These are phyloP conservation scores for Pogona vitticeps DNA, from an alignment of 2,113 vertebrate species.

Conservation along the genomic window DNA sequence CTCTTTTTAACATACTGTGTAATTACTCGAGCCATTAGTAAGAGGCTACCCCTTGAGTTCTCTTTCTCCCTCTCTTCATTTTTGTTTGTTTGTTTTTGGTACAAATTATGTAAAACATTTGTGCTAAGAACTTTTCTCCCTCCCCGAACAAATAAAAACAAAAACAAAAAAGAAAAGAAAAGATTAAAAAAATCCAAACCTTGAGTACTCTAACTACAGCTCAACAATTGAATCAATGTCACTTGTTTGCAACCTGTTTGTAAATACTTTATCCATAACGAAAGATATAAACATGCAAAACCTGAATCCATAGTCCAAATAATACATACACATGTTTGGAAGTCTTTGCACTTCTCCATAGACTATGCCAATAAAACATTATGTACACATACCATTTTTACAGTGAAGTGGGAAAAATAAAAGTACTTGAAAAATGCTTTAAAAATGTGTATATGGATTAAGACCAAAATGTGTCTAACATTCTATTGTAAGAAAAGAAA, in stretches of 20 bases:
- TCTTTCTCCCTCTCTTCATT: conserved; percentile 36
- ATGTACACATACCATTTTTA: conserved; percentile 98
- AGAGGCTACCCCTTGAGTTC: conserved; percentile 73
- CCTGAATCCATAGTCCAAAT: conserved; percentile 95
- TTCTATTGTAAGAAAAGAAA: conserved; percentile 82
- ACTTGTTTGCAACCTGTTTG: conserved; percentile 92
- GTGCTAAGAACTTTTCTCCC: conserved; percentile 91
- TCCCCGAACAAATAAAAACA: conserved; percentile 73
- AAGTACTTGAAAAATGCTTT: conserved; percentile 84
- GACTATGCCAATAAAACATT: conserved; percentile 97
- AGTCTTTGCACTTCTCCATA: conserved; percentile 92
- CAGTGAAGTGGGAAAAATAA: conserved; percentile 89
- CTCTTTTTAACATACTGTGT: conserved; percentile 80
- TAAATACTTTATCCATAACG: conserved; percentile 92
- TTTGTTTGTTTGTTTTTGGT: conserved; percentile 85
- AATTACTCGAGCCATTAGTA: conserved; percentile 80
- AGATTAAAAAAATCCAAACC: conserved; percentile 70
- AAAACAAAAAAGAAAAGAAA: conserved; percentile 53
- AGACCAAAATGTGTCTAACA: conserved; percentile 91
- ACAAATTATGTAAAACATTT: conserved; percentile 97
- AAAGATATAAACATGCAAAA: conserved; percentile 99
- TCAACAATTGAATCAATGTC: conserved; percentile 89
- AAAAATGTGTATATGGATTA: conserved; percentile 92
- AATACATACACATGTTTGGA: conserved; percentile 96
- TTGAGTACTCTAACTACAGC: conserved; percentile 89